Evolutionary conservation across 2,888 invertebrate genomes (phyloP).

Genomic region (Macrostomum cliftonense): DNA sequence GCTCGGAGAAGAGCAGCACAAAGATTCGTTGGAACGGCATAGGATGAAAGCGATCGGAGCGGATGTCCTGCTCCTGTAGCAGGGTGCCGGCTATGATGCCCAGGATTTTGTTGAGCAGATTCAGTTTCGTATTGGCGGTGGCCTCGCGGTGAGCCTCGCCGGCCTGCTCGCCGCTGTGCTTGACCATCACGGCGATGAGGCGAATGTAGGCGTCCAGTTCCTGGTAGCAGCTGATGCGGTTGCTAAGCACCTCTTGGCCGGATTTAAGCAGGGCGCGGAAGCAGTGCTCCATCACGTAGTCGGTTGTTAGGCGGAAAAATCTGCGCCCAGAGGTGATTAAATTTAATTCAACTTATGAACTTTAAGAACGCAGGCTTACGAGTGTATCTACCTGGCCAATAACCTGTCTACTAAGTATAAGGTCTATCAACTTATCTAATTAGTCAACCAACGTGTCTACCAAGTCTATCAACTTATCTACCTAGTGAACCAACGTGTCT

Average conservation of each 20-base stretch:
- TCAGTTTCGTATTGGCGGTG: constrained; percentile 49
- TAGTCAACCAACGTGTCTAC: too few relatives aligned
- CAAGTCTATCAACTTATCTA: too few relatives aligned
- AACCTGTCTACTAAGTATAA: too few relatives aligned
- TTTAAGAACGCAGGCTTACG: too few relatives aligned
- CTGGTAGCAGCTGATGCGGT: constrained; percentile 72
- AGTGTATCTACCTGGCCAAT: too few relatives aligned
- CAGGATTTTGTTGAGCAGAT: constrained; percentile 75
- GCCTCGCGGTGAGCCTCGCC: neutral
- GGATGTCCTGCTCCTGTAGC: constrained; percentile 81
- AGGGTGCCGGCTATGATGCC: constrained; percentile 87
- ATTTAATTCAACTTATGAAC: too few relatives aligned
- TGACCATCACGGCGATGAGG: constrained; percentile 76
- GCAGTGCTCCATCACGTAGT: constrained; percentile 7
- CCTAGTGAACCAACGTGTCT: too few relatives aligned
- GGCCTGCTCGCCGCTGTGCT: constrained; percentile 41
- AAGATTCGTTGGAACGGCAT: constrained; percentile 89
- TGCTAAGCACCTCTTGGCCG: constrained; percentile 1
- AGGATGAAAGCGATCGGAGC: constrained; percentile 75
- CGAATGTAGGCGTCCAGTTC: constrained; percentile 85
- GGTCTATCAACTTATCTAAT: too few relatives aligned
- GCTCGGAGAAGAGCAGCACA: constrained; percentile 82
- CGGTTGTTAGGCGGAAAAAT: constrained; percentile 85
- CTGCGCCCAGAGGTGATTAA: constrained; percentile 28
- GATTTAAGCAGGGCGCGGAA: constrained; percentile 4